Base-by-base conservation (phyloP, 2,113 vertebrate genomes). In the Lycaon pictus region DNA sequence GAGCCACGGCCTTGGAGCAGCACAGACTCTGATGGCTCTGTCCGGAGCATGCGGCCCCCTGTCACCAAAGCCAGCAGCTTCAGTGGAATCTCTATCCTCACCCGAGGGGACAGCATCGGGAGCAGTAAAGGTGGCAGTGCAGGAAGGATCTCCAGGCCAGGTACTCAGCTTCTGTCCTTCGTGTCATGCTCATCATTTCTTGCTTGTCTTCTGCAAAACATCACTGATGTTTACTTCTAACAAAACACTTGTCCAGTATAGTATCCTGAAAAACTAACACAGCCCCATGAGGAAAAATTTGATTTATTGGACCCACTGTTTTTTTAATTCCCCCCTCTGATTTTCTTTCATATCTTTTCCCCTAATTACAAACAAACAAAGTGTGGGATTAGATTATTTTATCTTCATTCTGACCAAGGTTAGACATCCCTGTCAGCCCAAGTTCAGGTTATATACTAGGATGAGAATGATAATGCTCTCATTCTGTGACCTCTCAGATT, bases 51-150 rank as follows among this genome's bases (percentile, higher is more conserved):
- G 97, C 98, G 99, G 63, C 99, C 99, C 0, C 99, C 99, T 0
- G 99, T 99, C 96, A 99, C 99, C 94, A 99, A 99, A 98, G 99
- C 99, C 98, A 99, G 99, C 99, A 99, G 99, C 98, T 99, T 99
- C 99, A 99, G 99, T 2, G 99, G 99, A 83, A 99, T 99, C 98
- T 99, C 99, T 98, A 99, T 99, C 98, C 99, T 99, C 3, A 99
- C 99, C 1, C 99, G 99, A 4, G 99, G 99, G 23, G 99, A 99
- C 98, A 99, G 99, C 98, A 98, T 99, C 7, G 99, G 99, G 53
- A 99, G 99, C 88, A 98, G 98, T 99, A 99, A 99, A 98, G 99
- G 99, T 93, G 98, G 99, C 98, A 96, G 99, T 74, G 98, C 99
- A 98, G 98, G 99, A 99, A 99, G 99, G 96, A 98, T 99, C 0